Evolutionary conservation across 2,888 invertebrate species (phyloP), one percentile per base, ranked within the genome.

Genomic region (Dexiosoma caninum): DNA sequence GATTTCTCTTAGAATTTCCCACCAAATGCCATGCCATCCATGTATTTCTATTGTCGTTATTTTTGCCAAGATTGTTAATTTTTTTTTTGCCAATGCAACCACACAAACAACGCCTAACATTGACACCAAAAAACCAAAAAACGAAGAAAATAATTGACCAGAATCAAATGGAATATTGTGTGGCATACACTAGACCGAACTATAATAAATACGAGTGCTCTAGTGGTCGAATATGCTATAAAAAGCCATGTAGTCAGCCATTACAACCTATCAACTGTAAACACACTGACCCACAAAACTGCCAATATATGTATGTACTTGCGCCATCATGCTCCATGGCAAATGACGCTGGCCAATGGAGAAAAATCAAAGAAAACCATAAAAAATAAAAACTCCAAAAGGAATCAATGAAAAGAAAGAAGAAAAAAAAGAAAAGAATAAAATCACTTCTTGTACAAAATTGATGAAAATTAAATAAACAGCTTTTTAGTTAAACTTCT

Each of bases 271-370:
- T 81, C 81, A 77, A 72, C 77, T 72, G 80, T 62, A 81, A 81
- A 81, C 81, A 77, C 60, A 81, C 81, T 81, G 81, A 81, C 81
- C 77, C 77, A 81, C 53, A 81, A 81, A 81, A 77, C 76, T 55
- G 66, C 60, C 71, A 71, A 71, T 53, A 71, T 0, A 55, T 46
- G 2, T 46, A 23, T 8, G 16, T 23, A 21, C 42, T 42, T n/a
- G n/a, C 21, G 10, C 0, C 46, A 32, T 30, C 44, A 46, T 57
- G 30, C 44, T 55, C 9, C 14, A 35, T 14, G 42, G 23, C 32
- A 64, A 64, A 49, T n/a, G n/a, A n/a, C 69, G 57, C 51, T 66
- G 19, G 72, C 72, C 76, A 72, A 72, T 81, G 67, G 81, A 72
- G 62, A 67, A 77, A 46, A 81, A 57, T 77, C 81, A 55, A 62